Conservation (phyloP, 2,888 invertebrate species). For the Euzetes globulus region DNA sequence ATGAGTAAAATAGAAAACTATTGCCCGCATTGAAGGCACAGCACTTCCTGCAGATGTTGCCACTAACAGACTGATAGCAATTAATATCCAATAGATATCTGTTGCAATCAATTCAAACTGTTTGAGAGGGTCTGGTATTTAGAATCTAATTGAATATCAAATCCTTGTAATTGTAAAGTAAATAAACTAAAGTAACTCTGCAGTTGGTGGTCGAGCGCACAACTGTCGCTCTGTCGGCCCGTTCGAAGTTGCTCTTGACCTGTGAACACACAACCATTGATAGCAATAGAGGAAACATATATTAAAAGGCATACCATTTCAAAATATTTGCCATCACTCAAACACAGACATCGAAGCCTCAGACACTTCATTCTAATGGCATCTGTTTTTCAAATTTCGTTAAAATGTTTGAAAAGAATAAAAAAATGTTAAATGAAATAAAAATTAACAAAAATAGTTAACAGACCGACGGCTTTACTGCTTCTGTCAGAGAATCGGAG, state of each 20-base stretch:
- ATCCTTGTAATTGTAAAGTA: conserved; percentile 86
- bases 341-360: conserved; percentile 79
- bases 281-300: not conserved
- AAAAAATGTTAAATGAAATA: not conserved
- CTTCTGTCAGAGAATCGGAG: conserved; percentile 97
- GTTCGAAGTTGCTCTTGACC: conserved; percentile 94
- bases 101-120: not conserved
- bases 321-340: conserved; percentile 97
- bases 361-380: conserved; percentile 89
- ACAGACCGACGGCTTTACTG: conserved; percentile 60
- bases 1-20: not conserved
- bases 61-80: not conserved
- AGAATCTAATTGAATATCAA: conserved; percentile 51
- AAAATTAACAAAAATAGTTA: not conserved
- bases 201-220: conserved; percentile 95
- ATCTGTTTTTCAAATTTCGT: conserved; percentile 59
- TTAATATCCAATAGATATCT: conserved; percentile 12
- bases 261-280: not conserved
- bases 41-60: conserved; percentile 26
- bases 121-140: not conserved
- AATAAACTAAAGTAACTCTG: conserved; percentile 83
- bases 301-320: conserved; percentile 61
- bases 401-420: not conserved
- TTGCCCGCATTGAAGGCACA: conserved; percentile 18
- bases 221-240: conserved; percentile 92